Conservation (phyloP, 2,888 invertebrate species). For the Agrochola lychnidis region DNA sequence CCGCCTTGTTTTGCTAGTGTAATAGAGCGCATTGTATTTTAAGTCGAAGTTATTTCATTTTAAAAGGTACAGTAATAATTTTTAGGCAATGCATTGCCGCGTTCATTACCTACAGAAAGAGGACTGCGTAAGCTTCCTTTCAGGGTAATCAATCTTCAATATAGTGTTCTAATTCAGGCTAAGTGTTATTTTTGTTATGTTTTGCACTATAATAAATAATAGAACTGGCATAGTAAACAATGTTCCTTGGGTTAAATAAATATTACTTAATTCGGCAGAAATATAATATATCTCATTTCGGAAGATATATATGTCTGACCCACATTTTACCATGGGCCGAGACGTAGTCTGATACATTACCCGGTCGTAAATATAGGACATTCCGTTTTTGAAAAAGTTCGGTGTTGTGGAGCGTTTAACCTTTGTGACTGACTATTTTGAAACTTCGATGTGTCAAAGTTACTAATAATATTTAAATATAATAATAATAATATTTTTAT, state of each 20-base stretch:
- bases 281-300: conserved; percentile 6
- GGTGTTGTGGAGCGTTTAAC: background rate
- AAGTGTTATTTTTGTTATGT: background rate
- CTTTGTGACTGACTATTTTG: background rate
- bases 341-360: background rate
- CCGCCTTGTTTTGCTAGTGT: conserved; percentile 12
- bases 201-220: background rate
- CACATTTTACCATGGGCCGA: conserved; percentile 3
- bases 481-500: no score
- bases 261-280: conserved; percentile 2
- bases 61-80: background rate
- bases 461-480: no score
- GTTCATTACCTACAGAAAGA: background rate
- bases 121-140: background rate
- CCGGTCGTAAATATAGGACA: background rate
- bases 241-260: background rate
- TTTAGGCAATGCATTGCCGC: background rate
- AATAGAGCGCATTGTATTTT: background rate
- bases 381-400: background rate
- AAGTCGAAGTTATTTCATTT: background rate
- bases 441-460: background rate
- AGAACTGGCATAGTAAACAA: background rate
- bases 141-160: background rate
- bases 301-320: conserved; percentile 1
- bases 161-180: background rate